Percentiles rank a stretch among this genome's conserved stretches.
Evolutionary conservation across 2,888 invertebrate genomes (phyloP).

Genomic region (Diabrotica balteata): DNA sequence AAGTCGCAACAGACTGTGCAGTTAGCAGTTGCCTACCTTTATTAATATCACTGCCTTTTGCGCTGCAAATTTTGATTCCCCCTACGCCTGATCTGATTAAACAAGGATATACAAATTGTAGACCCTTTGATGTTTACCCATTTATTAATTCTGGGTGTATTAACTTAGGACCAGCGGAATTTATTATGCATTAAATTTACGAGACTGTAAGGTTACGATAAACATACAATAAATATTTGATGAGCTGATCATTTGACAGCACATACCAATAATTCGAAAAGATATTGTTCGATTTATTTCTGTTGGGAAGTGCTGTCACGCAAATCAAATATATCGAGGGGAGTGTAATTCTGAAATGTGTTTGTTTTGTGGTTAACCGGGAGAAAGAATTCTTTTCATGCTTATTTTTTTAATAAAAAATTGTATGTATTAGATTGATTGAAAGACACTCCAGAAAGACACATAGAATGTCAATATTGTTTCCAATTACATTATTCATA

Average conservation of each 20-base stretch:
- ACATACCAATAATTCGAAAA: background rate
- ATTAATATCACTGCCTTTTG: background rate
- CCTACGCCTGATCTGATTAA: background rate
- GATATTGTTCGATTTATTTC: too few relatives aligned
- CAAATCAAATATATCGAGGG: too few relatives aligned
- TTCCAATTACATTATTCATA: too few relatives aligned
- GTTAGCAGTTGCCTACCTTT: background rate
- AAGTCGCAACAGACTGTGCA: background rate
- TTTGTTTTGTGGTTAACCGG: too few relatives aligned
- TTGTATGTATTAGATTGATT: too few relatives aligned
- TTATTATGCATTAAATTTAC: slow-evolving; percentile 3
- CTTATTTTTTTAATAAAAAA: too few relatives aligned
- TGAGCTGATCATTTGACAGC: slow-evolving; percentile 1
- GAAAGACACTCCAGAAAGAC: too few relatives aligned
- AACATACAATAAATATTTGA: background rate
- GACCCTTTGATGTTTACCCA: slow-evolving; percentile 4
- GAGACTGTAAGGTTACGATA: background rate
- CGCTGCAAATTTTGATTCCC: background rate
- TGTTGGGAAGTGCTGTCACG: too few relatives aligned
- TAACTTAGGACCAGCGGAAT: background rate
- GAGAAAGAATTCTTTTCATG: too few relatives aligned
- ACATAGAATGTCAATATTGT: too few relatives aligned
- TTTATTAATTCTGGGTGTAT: slow-evolving; percentile 1
- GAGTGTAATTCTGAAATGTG: too few relatives aligned
- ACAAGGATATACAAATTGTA: background rate